Evolutionary conservation across 2,797 vertebrate species (phyloP).

Genomic region (Mareca penelope): DNA sequence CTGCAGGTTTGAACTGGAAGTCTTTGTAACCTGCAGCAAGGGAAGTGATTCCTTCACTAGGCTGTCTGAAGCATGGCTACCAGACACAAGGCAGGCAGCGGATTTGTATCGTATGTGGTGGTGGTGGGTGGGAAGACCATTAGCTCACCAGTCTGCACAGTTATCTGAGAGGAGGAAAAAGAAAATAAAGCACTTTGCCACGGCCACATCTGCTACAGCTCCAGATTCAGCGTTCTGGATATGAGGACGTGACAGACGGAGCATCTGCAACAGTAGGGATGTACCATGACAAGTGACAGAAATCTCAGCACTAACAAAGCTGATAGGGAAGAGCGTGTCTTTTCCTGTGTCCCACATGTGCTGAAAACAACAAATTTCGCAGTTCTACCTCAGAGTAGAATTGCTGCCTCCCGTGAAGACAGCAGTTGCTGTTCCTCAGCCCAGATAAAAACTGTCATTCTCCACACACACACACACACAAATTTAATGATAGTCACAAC

Average conservation of each 20-base stretch:
- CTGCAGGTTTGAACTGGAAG: neutral
- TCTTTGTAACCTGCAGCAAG: neutral
- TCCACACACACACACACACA: too few species aligned
- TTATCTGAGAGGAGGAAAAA: neutral
- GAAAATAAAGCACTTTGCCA: neutral
- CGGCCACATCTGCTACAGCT: neutral
- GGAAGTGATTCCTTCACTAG: neutral
- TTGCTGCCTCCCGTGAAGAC: neutral
- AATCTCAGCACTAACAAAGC: neutral
- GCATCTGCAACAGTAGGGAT: neutral
- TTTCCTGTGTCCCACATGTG: neutral
- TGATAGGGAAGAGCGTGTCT: neutral
- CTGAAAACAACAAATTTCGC: neutral
- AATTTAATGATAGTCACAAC: neutral
- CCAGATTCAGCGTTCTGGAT: neutral
- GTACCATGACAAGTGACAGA: neutral
- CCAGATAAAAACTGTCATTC: neutral
- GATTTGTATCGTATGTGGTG: neutral
- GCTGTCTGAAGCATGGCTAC: fast-evolving
- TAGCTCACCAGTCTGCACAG: neutral
- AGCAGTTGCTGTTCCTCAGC: neutral
- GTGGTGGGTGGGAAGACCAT: neutral
- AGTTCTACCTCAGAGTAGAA: neutral
- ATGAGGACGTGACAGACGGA: fast-evolving
- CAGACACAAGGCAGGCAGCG: neutral